Evolutionary conservation across 2,113 vertebrate genomes (phyloP).

Genomic region (Camelus dromedarius): DNA sequence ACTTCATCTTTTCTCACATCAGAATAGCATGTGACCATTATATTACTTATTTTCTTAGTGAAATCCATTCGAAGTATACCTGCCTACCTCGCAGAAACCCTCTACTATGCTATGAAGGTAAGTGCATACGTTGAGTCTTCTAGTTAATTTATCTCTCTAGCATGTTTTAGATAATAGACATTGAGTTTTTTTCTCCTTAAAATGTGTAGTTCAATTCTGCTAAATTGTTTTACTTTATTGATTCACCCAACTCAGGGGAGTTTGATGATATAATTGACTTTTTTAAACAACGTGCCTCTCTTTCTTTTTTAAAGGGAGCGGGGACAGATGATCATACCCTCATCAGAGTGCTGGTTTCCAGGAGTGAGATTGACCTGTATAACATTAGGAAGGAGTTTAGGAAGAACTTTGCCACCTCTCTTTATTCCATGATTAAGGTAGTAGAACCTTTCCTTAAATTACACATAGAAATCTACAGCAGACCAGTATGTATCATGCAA

Average conservation of each 20-base stretch:
- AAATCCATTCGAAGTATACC: slow-evolving; percentile 94
- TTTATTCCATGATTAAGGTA: slow-evolving; percentile 95
- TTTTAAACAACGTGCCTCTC: background rate
- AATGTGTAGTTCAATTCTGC: background rate
- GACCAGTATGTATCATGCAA: background rate
- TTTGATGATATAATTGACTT: background rate
- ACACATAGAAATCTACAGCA: background rate
- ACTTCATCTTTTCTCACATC: background rate
- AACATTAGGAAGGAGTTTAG: slow-evolving; percentile 92
- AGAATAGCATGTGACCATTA: background rate
- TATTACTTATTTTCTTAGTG: slow-evolving; percentile 86
- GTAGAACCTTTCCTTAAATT: background rate
- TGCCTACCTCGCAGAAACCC: slow-evolving; percentile 93
- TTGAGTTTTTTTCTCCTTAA: background rate
- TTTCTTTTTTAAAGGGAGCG: slow-evolving; percentile 88
- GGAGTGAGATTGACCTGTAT: slow-evolving; percentile 95
- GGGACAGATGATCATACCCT: slow-evolving; percentile 96
- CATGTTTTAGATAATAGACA: background rate
- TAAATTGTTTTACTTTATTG: background rate
- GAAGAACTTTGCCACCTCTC: slow-evolving; percentile 91
- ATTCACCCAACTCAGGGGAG: background rate
- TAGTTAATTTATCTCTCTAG: background rate
- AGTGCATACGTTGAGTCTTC: background rate
- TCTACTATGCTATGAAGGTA: slow-evolving; percentile 96
- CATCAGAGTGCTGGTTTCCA: slow-evolving; percentile 95